Evolutionary conservation across 1,140 invertebrate genomes (phyloP), one percentile per base, ranked within the genome.

Genomic region (Thalassaphorura encarpata): DNA sequence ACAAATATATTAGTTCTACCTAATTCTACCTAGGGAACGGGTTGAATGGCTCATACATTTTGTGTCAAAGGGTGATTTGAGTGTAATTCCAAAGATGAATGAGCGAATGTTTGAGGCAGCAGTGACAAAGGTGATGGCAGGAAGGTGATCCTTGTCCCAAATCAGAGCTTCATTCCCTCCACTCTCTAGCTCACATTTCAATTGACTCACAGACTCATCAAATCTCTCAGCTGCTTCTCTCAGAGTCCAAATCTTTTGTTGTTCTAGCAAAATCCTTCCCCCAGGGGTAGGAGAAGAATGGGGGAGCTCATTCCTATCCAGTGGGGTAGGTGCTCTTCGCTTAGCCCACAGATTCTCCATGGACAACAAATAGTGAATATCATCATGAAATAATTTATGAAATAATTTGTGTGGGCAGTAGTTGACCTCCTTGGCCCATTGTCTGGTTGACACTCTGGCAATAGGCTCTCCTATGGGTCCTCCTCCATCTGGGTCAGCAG

Each of bases 71-170:
- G 84, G 76, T 0, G 85, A 87, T 68, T 97, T 94, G 43, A 80
- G 77, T 40, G 77, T 69, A 69, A 99, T 99, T 39, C 83, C 80
- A 74, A 98, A 99, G 64, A 97, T 90, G 63, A 89, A 74, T 0
- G 88, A 82, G 36, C 96, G 77, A 54, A 99, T 84, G 71, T 99
- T 99, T 1, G 94, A 84, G 71, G 90, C 92, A 2, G 90, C 82
- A 0, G 92, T 85, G 2, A 99, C 94, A 77, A 99, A 99, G 72
- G 98, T 85, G 88, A 99, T 91, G 0, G 87, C 83, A 57, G 79
- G 73, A 58, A 87, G 83, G 70, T 98, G 92, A 75, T 99, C 96
- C 72, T 99, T 99, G 70, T 99, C 95, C 94, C 94, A 99, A 24
- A 91, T 80, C 0, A 98, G 75, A 67, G 87, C 28, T 76, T 79